Percentiles rank a stretch among this genome's conserved stretches.
phyloP scores from a whole-genome alignment of 2,888 invertebrate genomes.

The Apamea crenata region DNA sequence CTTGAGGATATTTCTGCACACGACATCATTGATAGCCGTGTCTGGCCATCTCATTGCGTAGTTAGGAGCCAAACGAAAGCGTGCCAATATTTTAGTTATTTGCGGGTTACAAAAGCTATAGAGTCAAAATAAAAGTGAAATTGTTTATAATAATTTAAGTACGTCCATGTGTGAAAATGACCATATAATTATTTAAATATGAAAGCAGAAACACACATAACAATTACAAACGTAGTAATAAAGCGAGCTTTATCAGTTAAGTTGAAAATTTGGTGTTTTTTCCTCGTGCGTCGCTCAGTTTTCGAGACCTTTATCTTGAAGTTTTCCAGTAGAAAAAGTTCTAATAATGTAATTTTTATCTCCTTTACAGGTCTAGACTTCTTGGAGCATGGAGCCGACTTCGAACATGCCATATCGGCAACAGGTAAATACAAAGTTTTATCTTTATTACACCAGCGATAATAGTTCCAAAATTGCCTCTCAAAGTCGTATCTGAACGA shows the following conservation, averaged over 20 bases:
- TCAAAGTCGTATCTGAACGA: not conserved
- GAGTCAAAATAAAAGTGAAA: slow-evolving; percentile 26
- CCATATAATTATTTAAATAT: slow-evolving; percentile 49
- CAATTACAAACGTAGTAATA: slow-evolving; percentile 63
- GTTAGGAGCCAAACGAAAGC: slow-evolving; percentile 35
- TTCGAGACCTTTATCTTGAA: not conserved
- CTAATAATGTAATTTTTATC: slow-evolving; percentile 44
- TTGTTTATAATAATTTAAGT: slow-evolving; percentile 18
- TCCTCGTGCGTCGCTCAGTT: not conserved
- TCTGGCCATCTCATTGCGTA: slow-evolving; percentile 16
- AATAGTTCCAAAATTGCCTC: not conserved
- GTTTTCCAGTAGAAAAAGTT: not conserved
- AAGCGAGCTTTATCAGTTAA: slow-evolving; percentile 75
- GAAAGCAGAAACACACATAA: slow-evolving; percentile 59
- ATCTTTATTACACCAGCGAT: not conserved
- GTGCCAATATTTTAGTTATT: slow-evolving; percentile 53
- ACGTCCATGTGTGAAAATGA: slow-evolving; percentile 47
- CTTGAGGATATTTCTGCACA: slow-evolving; percentile 14
- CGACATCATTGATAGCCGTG: slow-evolving; percentile 26
- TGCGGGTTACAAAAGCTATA: slow-evolving; percentile 23
- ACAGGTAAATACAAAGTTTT: slow-evolving; percentile 87
- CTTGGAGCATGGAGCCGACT: slow-evolving; percentile 93
- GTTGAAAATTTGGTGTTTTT: slow-evolving; percentile 31
- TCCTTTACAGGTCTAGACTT: slow-evolving; percentile 92
- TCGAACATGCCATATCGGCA: slow-evolving; percentile 93